Evolutionary conservation across 2,797 vertebrate genomes (phyloP).

Genomic region (Galago senegalensis): DNA sequence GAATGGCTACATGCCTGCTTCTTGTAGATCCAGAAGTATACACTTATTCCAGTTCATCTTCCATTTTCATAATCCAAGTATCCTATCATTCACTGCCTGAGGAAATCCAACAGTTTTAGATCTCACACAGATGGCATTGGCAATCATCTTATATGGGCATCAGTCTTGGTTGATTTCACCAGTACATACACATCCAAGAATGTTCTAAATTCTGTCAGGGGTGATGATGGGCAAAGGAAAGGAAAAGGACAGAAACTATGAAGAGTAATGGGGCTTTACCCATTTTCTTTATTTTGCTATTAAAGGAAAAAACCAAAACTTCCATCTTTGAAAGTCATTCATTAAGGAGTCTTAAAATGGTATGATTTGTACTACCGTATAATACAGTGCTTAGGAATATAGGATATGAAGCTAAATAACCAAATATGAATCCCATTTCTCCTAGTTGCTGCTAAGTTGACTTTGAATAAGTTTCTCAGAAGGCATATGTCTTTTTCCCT

Average conservation of each 20-base stretch:
- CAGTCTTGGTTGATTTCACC: not conserved
- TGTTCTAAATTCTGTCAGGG: not conserved
- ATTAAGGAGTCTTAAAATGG: slow-evolving; percentile 15
- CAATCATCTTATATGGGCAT: not conserved
- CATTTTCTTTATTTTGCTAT: not conserved
- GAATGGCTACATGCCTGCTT: not conserved
- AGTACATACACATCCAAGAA: not conserved
- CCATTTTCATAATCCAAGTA: not conserved
- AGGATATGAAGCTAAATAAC: not conserved
- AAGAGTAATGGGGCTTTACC: not conserved
- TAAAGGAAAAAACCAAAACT: not conserved
- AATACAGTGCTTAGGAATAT: not conserved
- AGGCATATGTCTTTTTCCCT: not conserved
- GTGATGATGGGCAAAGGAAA: not conserved
- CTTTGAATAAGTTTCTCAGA: not conserved
- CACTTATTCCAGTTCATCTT: not conserved
- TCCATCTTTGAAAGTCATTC: not conserved
- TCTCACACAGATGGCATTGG: not conserved
- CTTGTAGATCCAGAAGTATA: not conserved
- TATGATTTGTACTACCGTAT: not conserved
- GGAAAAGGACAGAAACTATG: not conserved
- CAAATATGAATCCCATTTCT: slow-evolving; percentile 29
- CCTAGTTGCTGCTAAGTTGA: not conserved
- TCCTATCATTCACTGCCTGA: not conserved
- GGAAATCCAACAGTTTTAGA: not conserved